Base-by-base conservation (phyloP, 1,140 invertebrate genomes). In the Aphaenogaster ashmeadi region DNA sequence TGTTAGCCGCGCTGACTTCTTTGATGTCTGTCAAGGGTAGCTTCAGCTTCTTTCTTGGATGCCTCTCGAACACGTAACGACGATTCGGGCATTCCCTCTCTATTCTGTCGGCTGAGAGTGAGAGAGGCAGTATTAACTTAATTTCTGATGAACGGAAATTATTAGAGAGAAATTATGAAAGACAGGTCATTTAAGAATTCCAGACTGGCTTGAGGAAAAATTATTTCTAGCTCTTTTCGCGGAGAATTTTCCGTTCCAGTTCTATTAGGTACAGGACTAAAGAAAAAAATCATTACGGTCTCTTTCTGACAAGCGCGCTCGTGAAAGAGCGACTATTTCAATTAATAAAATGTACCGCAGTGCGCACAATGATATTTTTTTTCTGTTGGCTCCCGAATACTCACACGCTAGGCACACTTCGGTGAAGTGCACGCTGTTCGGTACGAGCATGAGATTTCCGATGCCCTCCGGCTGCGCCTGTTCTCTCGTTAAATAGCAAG, bases 391-490 rank as follows among this genome's bases (percentile, higher is more conserved):
- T 5, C 1, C 27, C 33, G 50, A 9, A 77, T 86, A 96, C 97
- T 97, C 95, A 99, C 98, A 98, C 50, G 97, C 97, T 21, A 98
- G 96, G 93, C 98, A 99, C 47, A 98, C 97, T 96, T 99, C 98
- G 21, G 98, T 98, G 92, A 98, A 98, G 94, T 98, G 98, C 7
- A 98, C 97, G 93, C 98, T 98, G 90, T 98, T 98, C 2, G 98
- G 98, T 6, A 98, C 97, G 72, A 98, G 96, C 96, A 98, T 98
- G 0, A 98, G 96, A 86, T 97, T 98, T 27, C 98, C 98, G 44
- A 98, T 98, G 21, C 98, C 98, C 95, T 98, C 98, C 0, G 98
- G 98, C 66, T 97, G 97, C 91, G 97, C 96, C 92, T 98, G 98
- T 94, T 98, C 98, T 11, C 97, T 96, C 8, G 98, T 98, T 77